These are phyloP conservation scores for Pseudopipra pipra DNA, from an alignment of 2,113 vertebrate species.

Conservation along the genomic window DNA sequence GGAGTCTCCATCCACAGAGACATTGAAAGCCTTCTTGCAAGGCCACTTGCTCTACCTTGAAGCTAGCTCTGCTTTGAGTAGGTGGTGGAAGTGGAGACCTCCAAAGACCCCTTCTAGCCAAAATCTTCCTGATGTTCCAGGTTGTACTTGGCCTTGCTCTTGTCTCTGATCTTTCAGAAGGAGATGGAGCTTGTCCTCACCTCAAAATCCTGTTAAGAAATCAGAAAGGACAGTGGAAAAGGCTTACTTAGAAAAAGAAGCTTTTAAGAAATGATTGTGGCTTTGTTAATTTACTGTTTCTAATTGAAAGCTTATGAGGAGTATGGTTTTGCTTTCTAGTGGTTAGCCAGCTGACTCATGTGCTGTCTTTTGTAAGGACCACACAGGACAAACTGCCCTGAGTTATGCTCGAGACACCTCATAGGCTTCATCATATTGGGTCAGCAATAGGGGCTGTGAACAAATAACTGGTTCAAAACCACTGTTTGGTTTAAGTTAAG, in stretches of 20 bases:
- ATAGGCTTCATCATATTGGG: background rate
- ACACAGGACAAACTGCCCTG: background rate
- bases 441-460: background rate
- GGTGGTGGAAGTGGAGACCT: background rate
- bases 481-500: background rate
- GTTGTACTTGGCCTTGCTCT: background rate
- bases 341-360: slow-evolving; percentile 11
- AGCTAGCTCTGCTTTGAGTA: background rate
- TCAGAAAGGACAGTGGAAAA: background rate
- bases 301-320: slow-evolving; percentile 3
- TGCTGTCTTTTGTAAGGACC: background rate
- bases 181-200: background rate
- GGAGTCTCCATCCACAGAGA: background rate
- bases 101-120: background rate
- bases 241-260: background rate
- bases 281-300: slow-evolving; percentile 23
- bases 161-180: background rate
- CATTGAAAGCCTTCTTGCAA: background rate
- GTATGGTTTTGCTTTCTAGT: slow-evolving; percentile 30
- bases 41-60: background rate
- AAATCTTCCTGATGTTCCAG: background rate
- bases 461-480: background rate
- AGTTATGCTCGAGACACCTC: background rate
- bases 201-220: background rate
- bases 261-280: background rate